Conservation (phyloP, 2,797 vertebrate genomes). For the Artibeus jamaicensis region DNA sequence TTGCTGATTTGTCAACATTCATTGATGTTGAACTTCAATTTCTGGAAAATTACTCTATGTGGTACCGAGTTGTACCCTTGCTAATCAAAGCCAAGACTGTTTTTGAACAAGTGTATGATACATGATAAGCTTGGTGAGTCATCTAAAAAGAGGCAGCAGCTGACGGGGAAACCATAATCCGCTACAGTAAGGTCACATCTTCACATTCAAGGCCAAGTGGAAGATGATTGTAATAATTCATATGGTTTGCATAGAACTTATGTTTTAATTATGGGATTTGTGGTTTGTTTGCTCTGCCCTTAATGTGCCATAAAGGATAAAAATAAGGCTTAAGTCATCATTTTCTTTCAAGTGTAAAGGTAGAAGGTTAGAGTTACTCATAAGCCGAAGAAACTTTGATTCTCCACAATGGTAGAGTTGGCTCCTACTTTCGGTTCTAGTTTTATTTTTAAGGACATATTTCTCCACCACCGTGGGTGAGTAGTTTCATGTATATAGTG, state of each 20-base stretch:
- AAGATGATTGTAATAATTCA: not conserved
- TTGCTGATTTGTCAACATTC: not conserved
- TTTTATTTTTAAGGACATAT: not conserved
- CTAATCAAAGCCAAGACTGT: not conserved
- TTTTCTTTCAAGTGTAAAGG: not conserved
- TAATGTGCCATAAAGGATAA: not conserved
- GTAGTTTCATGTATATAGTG: not conserved
- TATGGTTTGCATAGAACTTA: not conserved
- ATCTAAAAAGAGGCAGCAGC: not conserved
- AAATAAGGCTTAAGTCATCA: not conserved
- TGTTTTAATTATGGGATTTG: not conserved
- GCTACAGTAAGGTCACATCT: not conserved
- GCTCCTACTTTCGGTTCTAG: not conserved
- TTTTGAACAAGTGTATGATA: not conserved
- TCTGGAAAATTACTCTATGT: not conserved
- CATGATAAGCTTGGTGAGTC: not conserved
- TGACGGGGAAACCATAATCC: not conserved
- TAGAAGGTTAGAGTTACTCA: not conserved
- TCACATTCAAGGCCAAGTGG: not conserved
- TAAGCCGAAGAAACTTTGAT: not conserved
- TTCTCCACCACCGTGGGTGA: not conserved
- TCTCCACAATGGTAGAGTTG: not conserved
- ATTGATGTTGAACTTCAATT: not conserved
- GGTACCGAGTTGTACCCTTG: not conserved
- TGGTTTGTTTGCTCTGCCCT: not conserved